Evolutionary conservation across 1,140 invertebrate genomes (phyloP).

Genomic region (Spodoptera litura): DNA sequence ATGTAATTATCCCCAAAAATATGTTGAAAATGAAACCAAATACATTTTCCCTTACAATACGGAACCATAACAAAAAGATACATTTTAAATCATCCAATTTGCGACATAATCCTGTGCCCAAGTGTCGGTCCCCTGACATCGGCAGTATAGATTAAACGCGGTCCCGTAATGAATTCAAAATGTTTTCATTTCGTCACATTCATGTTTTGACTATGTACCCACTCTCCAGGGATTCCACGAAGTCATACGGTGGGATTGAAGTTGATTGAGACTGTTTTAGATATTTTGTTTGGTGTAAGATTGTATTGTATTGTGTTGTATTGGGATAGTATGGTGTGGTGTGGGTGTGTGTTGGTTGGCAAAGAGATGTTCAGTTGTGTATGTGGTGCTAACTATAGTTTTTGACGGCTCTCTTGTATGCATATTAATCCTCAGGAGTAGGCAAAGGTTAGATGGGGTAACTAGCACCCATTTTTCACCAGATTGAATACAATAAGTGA

Average conservation of each 20-base stretch:
- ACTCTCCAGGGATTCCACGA: not conserved
- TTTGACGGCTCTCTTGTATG: no score
- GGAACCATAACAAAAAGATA: slow-evolving; percentile 9
- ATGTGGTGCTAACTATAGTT: not conserved
- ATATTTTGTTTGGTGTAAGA: not conserved
- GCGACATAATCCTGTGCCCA: not conserved
- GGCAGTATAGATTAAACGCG: slow-evolving; percentile 12
- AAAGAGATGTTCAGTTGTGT: not conserved
- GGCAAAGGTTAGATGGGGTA: no score
- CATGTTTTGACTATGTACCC: not conserved
- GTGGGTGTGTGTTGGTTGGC: no score
- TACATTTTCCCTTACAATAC: not conserved
- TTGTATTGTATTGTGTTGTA: no score
- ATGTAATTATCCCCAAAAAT: no score
- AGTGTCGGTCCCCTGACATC: slow-evolving; percentile 22
- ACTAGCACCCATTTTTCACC: no score
- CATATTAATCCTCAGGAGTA: no score
- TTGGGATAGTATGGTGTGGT: no score
- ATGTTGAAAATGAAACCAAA: not conserved
- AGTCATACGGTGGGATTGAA: not conserved
- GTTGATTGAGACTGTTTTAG: not conserved
- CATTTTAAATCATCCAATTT: slow-evolving; percentile 36
- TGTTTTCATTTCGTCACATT: slow-evolving; percentile 19
- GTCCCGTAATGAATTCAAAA: slow-evolving; percentile 23
- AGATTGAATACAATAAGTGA: no score